Evolutionary conservation across 2,113 vertebrate genomes (phyloP).

Genomic region (Lagopus muta): DNA sequence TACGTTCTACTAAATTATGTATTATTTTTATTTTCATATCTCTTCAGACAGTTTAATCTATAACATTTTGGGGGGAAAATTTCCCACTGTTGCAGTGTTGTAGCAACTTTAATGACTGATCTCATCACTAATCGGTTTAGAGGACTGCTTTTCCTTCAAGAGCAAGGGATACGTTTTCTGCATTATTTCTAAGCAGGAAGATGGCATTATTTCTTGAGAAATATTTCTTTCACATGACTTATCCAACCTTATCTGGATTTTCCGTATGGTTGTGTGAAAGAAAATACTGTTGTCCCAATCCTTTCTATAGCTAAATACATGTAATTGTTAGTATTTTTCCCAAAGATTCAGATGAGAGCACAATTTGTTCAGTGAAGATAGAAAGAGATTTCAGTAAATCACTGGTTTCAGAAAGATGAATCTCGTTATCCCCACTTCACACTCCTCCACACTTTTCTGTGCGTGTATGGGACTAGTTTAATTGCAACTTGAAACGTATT

Average conservation of each 20-base stretch:
- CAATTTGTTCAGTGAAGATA: background rate
- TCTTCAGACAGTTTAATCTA: background rate
- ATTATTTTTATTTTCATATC: background rate
- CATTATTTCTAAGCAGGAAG: background rate
- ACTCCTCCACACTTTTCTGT: background rate
- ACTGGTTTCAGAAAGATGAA: constrained; percentile 8
- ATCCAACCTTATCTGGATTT: background rate
- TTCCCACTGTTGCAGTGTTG: background rate
- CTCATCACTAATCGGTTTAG: background rate
- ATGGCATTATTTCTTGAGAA: background rate
- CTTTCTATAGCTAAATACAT: background rate
- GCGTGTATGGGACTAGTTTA: background rate
- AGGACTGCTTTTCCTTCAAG: background rate
- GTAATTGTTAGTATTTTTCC: background rate
- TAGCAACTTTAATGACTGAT: background rate
- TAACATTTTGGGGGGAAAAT: background rate
- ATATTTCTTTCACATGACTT: background rate
- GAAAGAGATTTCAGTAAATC: constrained; percentile 1
- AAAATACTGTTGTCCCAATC: background rate
- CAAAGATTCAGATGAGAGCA: background rate
- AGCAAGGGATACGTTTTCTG: background rate
- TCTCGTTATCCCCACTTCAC: background rate
- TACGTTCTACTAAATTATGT: background rate
- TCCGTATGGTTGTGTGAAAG: background rate
- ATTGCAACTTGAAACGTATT: constrained; percentile 38